Conservation (phyloP, 2,888 invertebrate genomes). For the Xestia ashworthii region DNA sequence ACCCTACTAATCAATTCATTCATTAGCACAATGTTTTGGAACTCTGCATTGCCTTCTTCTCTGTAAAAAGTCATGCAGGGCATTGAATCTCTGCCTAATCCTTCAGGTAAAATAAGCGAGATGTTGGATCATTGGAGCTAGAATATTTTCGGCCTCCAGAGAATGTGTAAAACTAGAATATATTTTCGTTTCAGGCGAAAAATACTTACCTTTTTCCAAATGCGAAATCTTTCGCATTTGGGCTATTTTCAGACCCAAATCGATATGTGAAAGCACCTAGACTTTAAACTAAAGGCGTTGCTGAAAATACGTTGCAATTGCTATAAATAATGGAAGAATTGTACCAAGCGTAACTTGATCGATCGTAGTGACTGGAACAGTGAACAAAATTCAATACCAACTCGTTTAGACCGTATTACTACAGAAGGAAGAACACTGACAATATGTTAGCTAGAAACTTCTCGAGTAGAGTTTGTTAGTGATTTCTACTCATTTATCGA, state of each 20-base stretch:
- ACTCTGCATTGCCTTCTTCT: background rate
- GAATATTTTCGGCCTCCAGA: background rate
- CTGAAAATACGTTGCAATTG: constrained; percentile 49
- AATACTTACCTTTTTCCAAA: background rate
- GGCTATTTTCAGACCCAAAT: constrained; percentile 4
- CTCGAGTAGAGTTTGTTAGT: constrained; percentile 21
- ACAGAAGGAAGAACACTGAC: constrained; percentile 35
- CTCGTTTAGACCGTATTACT: constrained; percentile 20
- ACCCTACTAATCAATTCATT: no score
- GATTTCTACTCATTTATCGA: constrained; percentile 36
- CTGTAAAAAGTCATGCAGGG: background rate
- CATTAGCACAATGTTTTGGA: background rate
- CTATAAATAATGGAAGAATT: constrained; percentile 57
- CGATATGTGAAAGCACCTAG: constrained; percentile 4
- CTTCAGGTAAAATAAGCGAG: background rate
- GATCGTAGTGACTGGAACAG: constrained; percentile 54
- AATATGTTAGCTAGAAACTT: constrained; percentile 37
- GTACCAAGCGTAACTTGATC: constrained; percentile 60
- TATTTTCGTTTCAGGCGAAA: background rate
- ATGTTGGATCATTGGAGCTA: background rate
- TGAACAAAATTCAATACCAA: constrained; percentile 54
- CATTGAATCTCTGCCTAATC: background rate
- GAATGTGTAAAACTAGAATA: background rate
- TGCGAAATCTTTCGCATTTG: background rate
- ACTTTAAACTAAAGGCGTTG: constrained; percentile 19